phyloP scores from a whole-genome alignment of 2,888 invertebrate genomes.

The Drosophila mimetica region DNA sequence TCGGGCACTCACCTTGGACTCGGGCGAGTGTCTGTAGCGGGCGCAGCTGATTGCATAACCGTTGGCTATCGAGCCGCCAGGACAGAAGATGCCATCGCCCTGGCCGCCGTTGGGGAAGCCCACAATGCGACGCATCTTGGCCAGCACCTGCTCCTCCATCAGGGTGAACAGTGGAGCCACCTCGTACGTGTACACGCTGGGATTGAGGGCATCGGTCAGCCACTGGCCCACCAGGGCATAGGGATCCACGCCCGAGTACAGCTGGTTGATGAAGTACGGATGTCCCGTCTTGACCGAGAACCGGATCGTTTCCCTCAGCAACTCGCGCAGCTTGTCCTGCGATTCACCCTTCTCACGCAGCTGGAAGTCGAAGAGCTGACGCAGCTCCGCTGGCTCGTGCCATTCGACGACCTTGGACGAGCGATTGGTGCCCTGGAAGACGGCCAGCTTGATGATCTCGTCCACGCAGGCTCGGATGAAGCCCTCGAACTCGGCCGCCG shows the following conservation, averaged over 20 bases:
- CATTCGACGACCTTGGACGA: conserved; percentile 92
- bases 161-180: conserved; percentile 94
- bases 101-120: conserved; percentile 89
- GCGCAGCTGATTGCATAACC: conserved; percentile 96
- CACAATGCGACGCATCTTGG: conserved; percentile 91
- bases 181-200: conserved; percentile 95
- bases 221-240: conserved; percentile 94
- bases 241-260: conserved; percentile 93
- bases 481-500: conserved; percentile 87
- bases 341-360: conserved; percentile 86
- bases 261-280: conserved; percentile 94
- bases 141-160: conserved; percentile 93
- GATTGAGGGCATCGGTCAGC: conserved; percentile 93
- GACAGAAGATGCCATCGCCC: conserved; percentile 95
- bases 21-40: conserved; percentile 89
- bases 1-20: conserved; percentile 87
- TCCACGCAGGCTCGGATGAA: conserved; percentile 90
- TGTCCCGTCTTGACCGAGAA: conserved; percentile 96
- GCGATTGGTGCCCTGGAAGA: conserved; percentile 90
- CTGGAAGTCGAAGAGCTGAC: conserved; percentile 88
- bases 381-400: conserved; percentile 90
- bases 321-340: conserved; percentile 88
- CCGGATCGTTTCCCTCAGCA: conserved; percentile 90
- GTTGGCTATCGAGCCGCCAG: conserved; percentile 95
- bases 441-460: conserved; percentile 89